Conservation (phyloP, 1,140 invertebrate genomes). For the Ganaspis sp. region DNA sequence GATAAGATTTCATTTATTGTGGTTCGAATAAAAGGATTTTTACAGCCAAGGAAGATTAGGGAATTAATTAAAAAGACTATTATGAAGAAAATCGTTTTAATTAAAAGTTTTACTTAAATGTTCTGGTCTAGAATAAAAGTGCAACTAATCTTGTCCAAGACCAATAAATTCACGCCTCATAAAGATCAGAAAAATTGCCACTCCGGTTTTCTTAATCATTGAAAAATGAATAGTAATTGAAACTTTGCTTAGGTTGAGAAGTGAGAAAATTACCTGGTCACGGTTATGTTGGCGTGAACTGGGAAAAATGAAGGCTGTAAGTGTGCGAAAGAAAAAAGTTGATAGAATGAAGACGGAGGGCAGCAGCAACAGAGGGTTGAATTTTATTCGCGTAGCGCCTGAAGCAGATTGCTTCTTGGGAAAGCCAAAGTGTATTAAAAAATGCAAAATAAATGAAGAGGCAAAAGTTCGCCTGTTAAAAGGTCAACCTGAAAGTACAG, state of each 20-base stretch:
- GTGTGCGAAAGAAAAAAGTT: constrained; percentile 14
- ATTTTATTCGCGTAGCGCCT: constrained; percentile 20
- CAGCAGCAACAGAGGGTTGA: background rate
- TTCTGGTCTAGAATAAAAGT: too few species aligned
- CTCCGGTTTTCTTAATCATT: background rate
- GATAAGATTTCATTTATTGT: too few species aligned
- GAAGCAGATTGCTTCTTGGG: constrained; percentile 8
- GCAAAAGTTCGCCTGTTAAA: background rate
- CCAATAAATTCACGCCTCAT: background rate
- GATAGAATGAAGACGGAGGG: constrained; percentile 11
- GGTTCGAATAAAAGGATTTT: too few species aligned
- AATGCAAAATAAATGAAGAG: constrained; percentile 24
- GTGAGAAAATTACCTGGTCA: constrained; percentile 11
- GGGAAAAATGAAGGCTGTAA: background rate
- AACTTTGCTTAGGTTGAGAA: background rate
- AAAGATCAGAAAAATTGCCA: background rate
- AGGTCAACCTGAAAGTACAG: background rate
- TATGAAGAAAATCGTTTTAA: too few species aligned
- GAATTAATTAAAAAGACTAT: too few species aligned
- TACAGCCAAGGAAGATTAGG: too few species aligned
- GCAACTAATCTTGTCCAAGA: background rate
- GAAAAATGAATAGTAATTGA: constrained; percentile 13
- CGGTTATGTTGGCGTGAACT: constrained; percentile 3
- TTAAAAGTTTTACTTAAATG: too few species aligned
- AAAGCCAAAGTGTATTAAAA: constrained; percentile 13